Percentiles rank a stretch among this genome's conserved stretches.
These are phyloP conservation scores for Phaonia tiefii DNA, from an alignment of 2,888 invertebrate species.

Conservation along the genomic window DNA sequence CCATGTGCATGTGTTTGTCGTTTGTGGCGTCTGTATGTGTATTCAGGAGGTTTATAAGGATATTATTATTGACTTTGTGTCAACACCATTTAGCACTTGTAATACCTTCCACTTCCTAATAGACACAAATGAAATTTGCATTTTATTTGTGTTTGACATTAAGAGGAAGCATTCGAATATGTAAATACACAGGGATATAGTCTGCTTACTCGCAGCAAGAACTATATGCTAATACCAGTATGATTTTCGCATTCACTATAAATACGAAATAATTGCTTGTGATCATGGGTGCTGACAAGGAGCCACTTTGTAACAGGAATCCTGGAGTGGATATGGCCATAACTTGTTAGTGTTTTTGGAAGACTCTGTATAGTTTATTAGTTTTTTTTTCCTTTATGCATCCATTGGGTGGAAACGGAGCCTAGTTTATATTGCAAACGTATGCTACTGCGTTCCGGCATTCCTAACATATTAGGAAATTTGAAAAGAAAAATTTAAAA, in stretches of 20 bases:
- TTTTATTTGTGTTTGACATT: slow-evolving; percentile 46
- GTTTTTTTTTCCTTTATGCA: too few relatives aligned
- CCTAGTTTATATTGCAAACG: too few relatives aligned
- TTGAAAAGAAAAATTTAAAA: too few relatives aligned
- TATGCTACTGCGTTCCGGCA: too few relatives aligned
- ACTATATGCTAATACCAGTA: slow-evolving; percentile 22
- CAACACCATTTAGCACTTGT: slow-evolving; percentile 69
- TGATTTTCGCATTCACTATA: slow-evolving; percentile 1
- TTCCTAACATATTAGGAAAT: too few relatives aligned
- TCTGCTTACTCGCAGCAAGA: not conserved
- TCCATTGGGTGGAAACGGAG: too few relatives aligned
- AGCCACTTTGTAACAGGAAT: not conserved
- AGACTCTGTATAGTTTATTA: too few relatives aligned
- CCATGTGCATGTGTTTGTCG: slow-evolving; percentile 14
- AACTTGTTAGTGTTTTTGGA: too few relatives aligned
- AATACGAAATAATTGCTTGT: too few relatives aligned
- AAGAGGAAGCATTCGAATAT: not conserved
- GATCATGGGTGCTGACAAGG: too few relatives aligned
- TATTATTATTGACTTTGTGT: slow-evolving; percentile 68
- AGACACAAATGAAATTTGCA: slow-evolving; percentile 61
- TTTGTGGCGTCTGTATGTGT: slow-evolving; percentile 32
- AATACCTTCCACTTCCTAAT: slow-evolving; percentile 57
- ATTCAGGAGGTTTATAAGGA: slow-evolving; percentile 31
- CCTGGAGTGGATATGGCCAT: not conserved
- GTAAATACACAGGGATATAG: not conserved